phyloP scores from a whole-genome alignment of 2,113 vertebrate genomes.

The Nipponia nippon region DNA sequence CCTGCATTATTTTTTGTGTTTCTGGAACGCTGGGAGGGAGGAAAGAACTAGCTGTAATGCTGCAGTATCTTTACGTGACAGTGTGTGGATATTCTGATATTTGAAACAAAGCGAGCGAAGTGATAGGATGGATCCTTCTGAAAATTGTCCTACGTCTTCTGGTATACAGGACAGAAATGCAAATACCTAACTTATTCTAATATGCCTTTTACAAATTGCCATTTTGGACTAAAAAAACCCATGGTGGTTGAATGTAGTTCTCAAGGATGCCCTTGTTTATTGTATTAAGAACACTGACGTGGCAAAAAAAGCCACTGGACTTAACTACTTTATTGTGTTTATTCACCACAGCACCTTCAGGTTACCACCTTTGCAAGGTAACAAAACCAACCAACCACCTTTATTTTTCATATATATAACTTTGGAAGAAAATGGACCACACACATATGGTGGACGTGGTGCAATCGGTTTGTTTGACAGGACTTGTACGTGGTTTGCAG shows the following conservation, averaged over 20 bases:
- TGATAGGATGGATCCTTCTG: neutral
- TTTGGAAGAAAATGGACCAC: neutral
- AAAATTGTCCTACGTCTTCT: neutral
- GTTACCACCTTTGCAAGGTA: neutral
- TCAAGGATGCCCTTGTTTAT: neutral
- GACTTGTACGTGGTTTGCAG: neutral
- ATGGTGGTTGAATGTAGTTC: neutral
- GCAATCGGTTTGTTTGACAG: neutral
- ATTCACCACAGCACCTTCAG: neutral
- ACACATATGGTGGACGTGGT: accelerated
- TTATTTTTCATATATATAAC: neutral
- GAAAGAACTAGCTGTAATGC: neutral
- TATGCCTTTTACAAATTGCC: neutral
- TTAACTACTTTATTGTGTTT: neutral
- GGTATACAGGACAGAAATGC: neutral
- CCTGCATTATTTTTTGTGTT: neutral
- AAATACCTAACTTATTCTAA: neutral
- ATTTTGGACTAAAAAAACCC: neutral
- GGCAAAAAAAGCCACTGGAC: neutral
- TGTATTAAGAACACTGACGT: neutral
- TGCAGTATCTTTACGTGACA: neutral
- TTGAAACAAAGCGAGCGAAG: neutral
- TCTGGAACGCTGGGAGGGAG: neutral
- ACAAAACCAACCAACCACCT: neutral
- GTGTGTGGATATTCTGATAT: neutral